Percentiles rank a stretch among this genome's conserved stretches.
phyloP scores from a whole-genome alignment of 1,140 invertebrate genomes.

The Macrostomum lignano region DNA sequence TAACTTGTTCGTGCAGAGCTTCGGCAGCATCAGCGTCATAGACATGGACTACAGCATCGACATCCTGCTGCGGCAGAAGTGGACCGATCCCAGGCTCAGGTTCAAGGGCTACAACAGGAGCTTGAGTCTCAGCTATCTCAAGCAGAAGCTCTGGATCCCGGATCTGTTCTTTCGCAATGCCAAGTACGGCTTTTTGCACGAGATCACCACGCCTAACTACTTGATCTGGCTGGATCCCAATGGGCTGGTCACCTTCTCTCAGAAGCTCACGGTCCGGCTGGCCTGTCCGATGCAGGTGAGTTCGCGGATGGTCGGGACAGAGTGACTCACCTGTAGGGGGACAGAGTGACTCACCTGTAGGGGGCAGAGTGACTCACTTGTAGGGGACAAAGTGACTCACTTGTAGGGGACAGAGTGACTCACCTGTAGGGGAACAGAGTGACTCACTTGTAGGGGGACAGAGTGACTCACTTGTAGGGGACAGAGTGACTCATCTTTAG shows the following conservation, averaged over 20 bases:
- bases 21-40: neutral
- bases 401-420: too few species aligned
- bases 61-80: neutral
- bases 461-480: too few species aligned
- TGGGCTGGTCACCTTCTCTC: slow-evolving; percentile 2
- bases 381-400: too few species aligned
- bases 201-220: slow-evolving; percentile 7
- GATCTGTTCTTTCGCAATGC: slow-evolving; percentile 3
- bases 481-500: too few species aligned
- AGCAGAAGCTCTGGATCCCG: slow-evolving; percentile 2
- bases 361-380: too few species aligned
- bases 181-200: slow-evolving; percentile 5
- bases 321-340: too few species aligned
- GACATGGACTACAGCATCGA: slow-evolving; percentile 1
- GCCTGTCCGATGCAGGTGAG: slow-evolving; percentile 57
- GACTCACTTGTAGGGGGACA: too few species aligned
- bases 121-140: too few species aligned
- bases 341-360: too few species aligned
- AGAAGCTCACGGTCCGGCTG: slow-evolving; percentile 6
- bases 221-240: neutral
- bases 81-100: slow-evolving; percentile 9
- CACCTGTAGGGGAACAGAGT: too few species aligned
- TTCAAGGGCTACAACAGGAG: too few species aligned
- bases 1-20: neutral
- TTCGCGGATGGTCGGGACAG: too few species aligned